A percentile compares a stretch with the other conserved stretches of the same genome.
These are phyloP conservation scores for Heteromurus nitidus DNA, from an alignment of 2,888 invertebrate genomes.

Conservation along the genomic window DNA sequence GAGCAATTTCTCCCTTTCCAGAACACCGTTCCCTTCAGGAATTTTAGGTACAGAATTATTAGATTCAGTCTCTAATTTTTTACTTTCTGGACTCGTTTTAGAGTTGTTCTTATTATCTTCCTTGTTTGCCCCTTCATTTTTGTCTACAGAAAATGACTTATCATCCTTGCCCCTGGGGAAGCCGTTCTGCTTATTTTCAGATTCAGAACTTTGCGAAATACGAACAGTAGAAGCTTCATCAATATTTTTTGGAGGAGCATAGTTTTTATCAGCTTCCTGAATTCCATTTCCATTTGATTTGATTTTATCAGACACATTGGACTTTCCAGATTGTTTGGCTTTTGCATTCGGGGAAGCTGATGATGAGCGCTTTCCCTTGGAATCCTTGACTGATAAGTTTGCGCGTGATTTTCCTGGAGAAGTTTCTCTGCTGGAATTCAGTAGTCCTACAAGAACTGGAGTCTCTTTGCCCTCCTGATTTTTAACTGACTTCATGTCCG, in stretches of 20 bases:
- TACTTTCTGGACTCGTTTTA: not conserved
- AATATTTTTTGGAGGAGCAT: too few relatives aligned
- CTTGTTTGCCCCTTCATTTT: not conserved
- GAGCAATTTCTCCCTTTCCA: constrained; percentile 1
- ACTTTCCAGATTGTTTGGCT: not conserved
- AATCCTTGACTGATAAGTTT: too few relatives aligned
- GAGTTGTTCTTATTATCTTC: not conserved
- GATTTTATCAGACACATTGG: not conserved
- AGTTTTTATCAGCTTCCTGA: too few relatives aligned
- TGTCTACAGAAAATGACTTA: too few relatives aligned
- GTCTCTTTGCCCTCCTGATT: too few relatives aligned
- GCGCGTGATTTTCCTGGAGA: too few relatives aligned
- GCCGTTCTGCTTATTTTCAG: not conserved
- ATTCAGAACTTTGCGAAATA: not conserved
- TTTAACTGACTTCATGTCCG: too few relatives aligned
- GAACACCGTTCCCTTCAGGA: not conserved
- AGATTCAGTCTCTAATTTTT: not conserved
- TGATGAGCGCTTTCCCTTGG: too few relatives aligned
- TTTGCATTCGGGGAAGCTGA: not conserved
- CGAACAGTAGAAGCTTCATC: not conserved
- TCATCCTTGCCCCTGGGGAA: not conserved
- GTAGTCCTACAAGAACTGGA: too few relatives aligned
- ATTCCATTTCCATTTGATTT: too few relatives aligned
- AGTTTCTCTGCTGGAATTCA: too few relatives aligned
- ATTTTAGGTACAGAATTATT: not conserved